Conservation (phyloP, 2,888 invertebrate genomes). For the Acanthosepion lycidas region DNA sequence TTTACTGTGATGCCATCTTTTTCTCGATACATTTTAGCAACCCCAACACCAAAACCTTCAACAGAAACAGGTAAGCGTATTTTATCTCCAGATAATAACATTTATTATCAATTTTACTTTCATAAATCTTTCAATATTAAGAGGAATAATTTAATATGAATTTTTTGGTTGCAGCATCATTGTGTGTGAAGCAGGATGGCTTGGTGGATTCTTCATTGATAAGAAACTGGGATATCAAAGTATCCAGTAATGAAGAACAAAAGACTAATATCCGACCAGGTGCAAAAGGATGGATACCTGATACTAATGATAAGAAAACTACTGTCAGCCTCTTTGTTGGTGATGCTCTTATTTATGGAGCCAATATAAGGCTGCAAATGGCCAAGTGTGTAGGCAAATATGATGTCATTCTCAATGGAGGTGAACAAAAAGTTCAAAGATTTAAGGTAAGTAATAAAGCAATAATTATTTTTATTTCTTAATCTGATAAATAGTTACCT, state of each 20-base stretch:
- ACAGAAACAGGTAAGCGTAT: too few relatives aligned
- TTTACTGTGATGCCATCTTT: too few relatives aligned
- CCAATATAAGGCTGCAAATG: neutral
- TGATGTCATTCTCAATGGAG: neutral
- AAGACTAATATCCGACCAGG: neutral
- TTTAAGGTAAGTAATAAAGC: too few relatives aligned
- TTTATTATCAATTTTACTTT: neutral
- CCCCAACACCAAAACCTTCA: too few relatives aligned
- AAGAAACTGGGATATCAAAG: neutral
- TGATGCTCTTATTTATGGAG: constrained; percentile 33
- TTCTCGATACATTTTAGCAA: too few relatives aligned
- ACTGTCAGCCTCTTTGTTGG: neutral
- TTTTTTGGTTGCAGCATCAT: neutral
- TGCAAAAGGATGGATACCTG: constrained; percentile 15
- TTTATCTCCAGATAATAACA: too few relatives aligned
- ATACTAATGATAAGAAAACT: neutral
- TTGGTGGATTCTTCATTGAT: constrained; percentile 12
- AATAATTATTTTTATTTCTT: too few relatives aligned
- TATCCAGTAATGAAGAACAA: neutral
- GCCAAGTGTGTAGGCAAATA: neutral
- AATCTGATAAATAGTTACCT: too few relatives aligned
- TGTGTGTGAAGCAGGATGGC: constrained; percentile 23
- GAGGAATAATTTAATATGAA: too few relatives aligned
- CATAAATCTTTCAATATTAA: neutral
- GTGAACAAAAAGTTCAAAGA: too few relatives aligned